A percentile compares a stretch with the other conserved stretches of the same genome.
Evolutionary conservation across 2,888 invertebrate species (phyloP).

Genomic region (Bedellia somnulentella): DNA sequence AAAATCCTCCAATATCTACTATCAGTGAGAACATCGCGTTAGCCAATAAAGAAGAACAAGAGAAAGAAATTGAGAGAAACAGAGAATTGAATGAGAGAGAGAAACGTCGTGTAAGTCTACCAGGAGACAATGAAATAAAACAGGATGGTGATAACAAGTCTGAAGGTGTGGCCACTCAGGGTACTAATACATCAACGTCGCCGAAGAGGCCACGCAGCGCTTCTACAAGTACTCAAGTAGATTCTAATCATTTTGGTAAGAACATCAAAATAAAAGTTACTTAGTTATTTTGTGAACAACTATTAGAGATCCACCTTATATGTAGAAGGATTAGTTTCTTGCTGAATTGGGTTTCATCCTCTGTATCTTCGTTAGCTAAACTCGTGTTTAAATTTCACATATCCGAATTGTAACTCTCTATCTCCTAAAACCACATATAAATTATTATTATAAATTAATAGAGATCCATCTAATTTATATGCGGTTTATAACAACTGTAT

Average conservation of each 20-base stretch:
- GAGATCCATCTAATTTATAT: too few species aligned
- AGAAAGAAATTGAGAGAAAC: slow-evolving; percentile 21
- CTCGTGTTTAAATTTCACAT: too few species aligned
- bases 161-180: slow-evolving; percentile 36
- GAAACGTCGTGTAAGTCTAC: slow-evolving; percentile 65
- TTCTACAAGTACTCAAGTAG: slow-evolving; percentile 81
- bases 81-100: slow-evolving; percentile 44
- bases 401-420: background rate
- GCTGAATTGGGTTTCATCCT: too few species aligned
- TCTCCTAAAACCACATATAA: too few species aligned
- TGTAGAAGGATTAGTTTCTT: too few species aligned
- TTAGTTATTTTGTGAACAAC: background rate
- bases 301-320: too few species aligned
- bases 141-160: slow-evolving; percentile 34
- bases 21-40: slow-evolving; percentile 71
- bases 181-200: slow-evolving; percentile 50
- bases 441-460: too few species aligned
- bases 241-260: slow-evolving; percentile 83
- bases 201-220: slow-evolving; percentile 78
- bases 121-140: slow-evolving; percentile 51
- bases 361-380: too few species aligned
- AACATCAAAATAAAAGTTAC: too few species aligned
- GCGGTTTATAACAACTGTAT: too few species aligned
- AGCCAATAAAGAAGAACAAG: slow-evolving; percentile 37
- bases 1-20: slow-evolving; percentile 71